These are phyloP conservation scores for Callospermophilus lateralis DNA, from an alignment of 2,113 vertebrate species.

Conservation along the genomic window DNA sequence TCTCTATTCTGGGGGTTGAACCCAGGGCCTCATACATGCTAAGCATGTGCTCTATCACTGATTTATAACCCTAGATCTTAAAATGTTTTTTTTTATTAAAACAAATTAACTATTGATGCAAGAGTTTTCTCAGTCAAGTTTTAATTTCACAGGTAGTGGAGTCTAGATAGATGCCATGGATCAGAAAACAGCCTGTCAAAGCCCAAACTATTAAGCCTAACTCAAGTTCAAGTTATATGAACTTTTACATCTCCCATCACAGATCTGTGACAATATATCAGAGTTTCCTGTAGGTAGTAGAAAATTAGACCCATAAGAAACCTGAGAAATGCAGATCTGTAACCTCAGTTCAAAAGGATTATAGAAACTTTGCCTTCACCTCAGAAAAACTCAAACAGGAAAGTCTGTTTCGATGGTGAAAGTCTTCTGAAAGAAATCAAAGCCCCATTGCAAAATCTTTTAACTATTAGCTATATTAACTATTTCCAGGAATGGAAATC, in stretches of 20 bases:
- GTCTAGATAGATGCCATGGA: background rate
- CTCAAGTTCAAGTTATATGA: slow-evolving; percentile 16
- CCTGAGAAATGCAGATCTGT: background rate
- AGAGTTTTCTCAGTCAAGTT: slow-evolving; percentile 27
- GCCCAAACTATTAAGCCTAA: background rate
- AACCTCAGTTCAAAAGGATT: background rate
- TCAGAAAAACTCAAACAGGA: background rate
- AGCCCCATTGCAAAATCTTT: background rate
- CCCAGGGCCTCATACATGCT: rapidly evolving
- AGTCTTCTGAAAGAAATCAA: background rate
- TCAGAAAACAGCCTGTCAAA: slow-evolving; percentile 23
- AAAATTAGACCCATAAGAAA: background rate
- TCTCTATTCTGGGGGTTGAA: background rate
- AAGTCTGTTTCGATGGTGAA: background rate
- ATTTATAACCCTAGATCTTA: background rate
- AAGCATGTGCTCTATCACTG: background rate
- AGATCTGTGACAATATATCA: background rate
- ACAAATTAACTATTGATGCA: background rate
- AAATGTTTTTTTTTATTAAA: background rate
- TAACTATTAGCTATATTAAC: background rate
- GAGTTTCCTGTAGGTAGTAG: background rate
- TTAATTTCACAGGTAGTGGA: slow-evolving; percentile 51
- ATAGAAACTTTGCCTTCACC: background rate
- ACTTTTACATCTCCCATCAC: background rate
- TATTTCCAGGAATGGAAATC: background rate